phyloP scores from a whole-genome alignment of 2,797 vertebrate species.

The Syngnathus rostellatus region DNA sequence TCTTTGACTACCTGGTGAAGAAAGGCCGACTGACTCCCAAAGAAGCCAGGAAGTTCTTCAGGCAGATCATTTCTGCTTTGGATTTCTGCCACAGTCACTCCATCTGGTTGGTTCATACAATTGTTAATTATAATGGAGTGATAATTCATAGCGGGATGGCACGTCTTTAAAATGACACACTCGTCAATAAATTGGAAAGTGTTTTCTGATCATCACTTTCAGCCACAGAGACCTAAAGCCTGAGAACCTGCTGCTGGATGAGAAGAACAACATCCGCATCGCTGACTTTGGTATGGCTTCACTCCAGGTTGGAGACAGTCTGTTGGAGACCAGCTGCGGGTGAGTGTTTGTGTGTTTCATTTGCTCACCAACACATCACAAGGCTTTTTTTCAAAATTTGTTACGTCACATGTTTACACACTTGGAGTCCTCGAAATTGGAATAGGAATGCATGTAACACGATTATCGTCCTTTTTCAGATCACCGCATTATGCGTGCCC shows the following conservation, averaged over 20 bases:
- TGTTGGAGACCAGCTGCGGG: slow-evolving; percentile 91
- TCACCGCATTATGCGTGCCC: slow-evolving; percentile 98
- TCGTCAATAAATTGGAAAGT: neutral
- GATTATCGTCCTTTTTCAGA: slow-evolving; percentile 60
- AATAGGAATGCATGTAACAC: slow-evolving; percentile 5
- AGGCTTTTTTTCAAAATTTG: neutral
- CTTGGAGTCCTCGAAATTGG: neutral
- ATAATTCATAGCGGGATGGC: neutral
- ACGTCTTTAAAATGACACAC: slow-evolving; percentile 1
- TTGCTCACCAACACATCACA: neutral
- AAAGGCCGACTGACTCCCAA: slow-evolving; percentile 87
- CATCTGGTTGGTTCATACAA: slow-evolving; percentile 75
- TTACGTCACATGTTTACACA: neutral
- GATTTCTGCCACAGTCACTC: slow-evolving; percentile 93
- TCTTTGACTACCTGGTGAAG: slow-evolving; percentile 90
- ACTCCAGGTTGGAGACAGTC: slow-evolving; percentile 89
- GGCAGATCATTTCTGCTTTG: slow-evolving; percentile 89
- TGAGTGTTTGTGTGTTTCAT: slow-evolving; percentile 53
- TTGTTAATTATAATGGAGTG: neutral
- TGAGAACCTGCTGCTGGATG: slow-evolving; percentile 87
- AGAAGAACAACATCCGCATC: slow-evolving; percentile 90
- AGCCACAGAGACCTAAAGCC: slow-evolving; percentile 93
- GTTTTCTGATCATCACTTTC: slow-evolving; percentile 12
- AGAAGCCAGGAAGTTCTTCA: slow-evolving; percentile 90
- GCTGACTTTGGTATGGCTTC: slow-evolving; percentile 93